Evolutionary conservation across 2,888 invertebrate genomes (phyloP), one percentile per base, ranked within the genome.

Genomic region (Ganaspis brasiliensis): DNA sequence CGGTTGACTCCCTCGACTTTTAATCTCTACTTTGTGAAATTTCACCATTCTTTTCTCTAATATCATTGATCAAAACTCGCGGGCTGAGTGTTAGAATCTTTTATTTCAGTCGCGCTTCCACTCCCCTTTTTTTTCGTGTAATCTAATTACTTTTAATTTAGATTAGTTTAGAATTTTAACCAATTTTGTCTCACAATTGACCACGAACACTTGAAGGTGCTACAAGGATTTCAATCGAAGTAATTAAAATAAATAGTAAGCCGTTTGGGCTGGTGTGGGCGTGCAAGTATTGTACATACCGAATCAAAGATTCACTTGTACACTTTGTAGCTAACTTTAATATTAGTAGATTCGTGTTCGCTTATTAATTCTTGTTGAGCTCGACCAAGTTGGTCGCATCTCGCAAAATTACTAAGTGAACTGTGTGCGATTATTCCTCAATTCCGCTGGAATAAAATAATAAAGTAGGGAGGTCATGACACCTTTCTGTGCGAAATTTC

Each of bases 391-490:
- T 72, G 74, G 77, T 71, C 78, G 77, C 74, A 61, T 81, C 73
- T 77, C 59, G 75, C 72, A 71, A 72, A 75, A 81, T 78, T 74
- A 77, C 52, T 72, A 71, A 74, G 78, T 37, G 63, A 77, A 74
- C 70, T 55, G 70, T 61, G 19, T 57, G 63, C 63, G 71, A 76
- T 76, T 74, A 67, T 67, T 67, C 45, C 72, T 61, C 56, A 71
- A 72, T 67, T 76, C 56, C 52, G 63, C 67, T 56, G 63, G 40
- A 73, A 67, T 76, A 52, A 73, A 31, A 24, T 52, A 37, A 31
- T 16, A 63, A 72, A 21, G 63, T 77, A 81, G 83, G 75, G 80
- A 84, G 84, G 81, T 83, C 83, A 81, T 80, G 83, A 81, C 81
- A 77, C 85, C 84, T 85, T 82, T 84, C 79, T 79, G 76, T 74